Base-by-base conservation (phyloP, 1,140 invertebrate genomes). In the Zaprionus camerounensis region DNA sequence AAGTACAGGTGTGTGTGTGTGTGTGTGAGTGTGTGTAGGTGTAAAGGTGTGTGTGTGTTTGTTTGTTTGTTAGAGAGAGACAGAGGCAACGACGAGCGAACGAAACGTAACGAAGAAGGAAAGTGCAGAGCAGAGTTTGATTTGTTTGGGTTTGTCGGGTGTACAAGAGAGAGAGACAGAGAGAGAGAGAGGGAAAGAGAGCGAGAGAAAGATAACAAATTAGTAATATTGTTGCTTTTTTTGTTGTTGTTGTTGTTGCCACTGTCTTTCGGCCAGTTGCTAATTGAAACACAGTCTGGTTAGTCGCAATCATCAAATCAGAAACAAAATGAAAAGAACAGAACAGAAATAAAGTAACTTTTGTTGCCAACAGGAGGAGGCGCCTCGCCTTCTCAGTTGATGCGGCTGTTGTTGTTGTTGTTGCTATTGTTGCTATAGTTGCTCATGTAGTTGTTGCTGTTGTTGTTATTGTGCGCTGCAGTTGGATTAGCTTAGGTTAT, bases 201-300 rank as follows among this genome's bases (percentile, higher is more conserved):
- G 31, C 28, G 11, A 63, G 68, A 71, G 59, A 49, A 24, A 44
- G 36, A 66, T 20, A 66, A 56, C 57, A 66, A 76, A 86, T 82
- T 86, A 86, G 80, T 82, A 68, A 59, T 63, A 38, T 38, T 63
- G 51, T 38, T 68, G 55, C 34, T 70, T 28, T 73, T 66, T 4
- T 22, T 22, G 22, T 26, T 26, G 71, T 49, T 55, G 66, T 62
- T 61, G 58, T 31, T 72, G 68, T 41, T 68, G 38, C 58, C 41
- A 58, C 22, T 70, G 70, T 71, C 64, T 82, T 72, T 79, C 71
- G 61, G 76, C 83, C 70, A 69, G 82, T 80, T 71, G 82, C 82
- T 87, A 82, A 87, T 82, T 82, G 69, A 81, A 64, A 62, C 76
- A 78, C 84, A 84, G 78, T 88, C 84, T 78, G 81, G 84, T 88